These are phyloP conservation scores for Ricordea florida DNA, from an alignment of 92 coral and sea anemone genomes.

Conservation along the genomic window DNA sequence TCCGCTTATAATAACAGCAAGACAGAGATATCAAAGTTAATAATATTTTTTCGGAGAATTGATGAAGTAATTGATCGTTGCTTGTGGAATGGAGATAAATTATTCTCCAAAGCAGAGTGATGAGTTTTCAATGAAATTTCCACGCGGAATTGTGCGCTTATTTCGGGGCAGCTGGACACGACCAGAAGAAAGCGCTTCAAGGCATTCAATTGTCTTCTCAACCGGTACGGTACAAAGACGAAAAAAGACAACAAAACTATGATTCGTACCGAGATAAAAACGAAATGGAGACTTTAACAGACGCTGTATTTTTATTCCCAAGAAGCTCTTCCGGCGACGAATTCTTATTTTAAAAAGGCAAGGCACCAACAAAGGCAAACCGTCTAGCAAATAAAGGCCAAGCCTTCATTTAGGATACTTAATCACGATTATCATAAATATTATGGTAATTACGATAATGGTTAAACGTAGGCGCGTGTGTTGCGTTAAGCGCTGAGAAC, in stretches of 20 bases:
- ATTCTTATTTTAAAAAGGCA: neutral
- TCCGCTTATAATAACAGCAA: neutral
- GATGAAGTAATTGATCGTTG: no score
- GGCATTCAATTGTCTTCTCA: no score
- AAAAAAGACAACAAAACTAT: no score
- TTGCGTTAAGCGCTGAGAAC: neutral
- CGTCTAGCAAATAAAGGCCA: neutral
- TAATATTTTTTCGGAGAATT: conserved; percentile 6
- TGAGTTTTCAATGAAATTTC: no score
- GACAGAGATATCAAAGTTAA: conserved; percentile 16
- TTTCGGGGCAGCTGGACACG: no score
- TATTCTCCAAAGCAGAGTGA: no score
- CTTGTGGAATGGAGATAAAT: no score
- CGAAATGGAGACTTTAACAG: conserved; percentile 14
- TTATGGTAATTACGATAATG: conserved; percentile 8
- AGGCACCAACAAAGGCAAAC: neutral
- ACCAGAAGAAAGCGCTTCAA: no score
- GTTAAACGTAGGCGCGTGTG: neutral
- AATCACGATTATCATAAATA: conserved; percentile 2
- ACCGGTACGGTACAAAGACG: no score
- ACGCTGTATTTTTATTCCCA: conserved; percentile 10
- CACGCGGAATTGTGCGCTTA: no score
- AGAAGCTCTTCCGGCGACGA: conserved; percentile 8
- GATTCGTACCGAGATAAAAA: neutral
- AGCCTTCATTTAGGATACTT: neutral